phyloP scores from a whole-genome alignment of 2,113 vertebrate genomes.

The Electrona antarctica region DNA sequence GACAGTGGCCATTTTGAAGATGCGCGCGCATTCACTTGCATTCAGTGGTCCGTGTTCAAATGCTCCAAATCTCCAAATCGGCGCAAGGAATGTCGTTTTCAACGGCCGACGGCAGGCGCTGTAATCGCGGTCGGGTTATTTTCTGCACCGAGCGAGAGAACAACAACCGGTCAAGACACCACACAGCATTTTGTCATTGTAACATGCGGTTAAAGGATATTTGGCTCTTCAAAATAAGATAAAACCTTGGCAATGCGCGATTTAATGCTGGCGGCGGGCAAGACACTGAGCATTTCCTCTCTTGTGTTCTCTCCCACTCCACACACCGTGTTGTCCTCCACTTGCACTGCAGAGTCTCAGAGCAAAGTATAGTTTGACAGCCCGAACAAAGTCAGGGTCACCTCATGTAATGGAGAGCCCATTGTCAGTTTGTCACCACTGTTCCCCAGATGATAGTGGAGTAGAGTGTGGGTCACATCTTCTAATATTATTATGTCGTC shows the following conservation, averaged over 20 bases:
- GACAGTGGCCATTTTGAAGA: too few relatives aligned
- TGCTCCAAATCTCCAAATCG: not conserved
- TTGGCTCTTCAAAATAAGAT: too few relatives aligned
- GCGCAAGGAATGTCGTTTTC: too few relatives aligned
- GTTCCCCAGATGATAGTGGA: not conserved
- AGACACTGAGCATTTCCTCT: conserved; percentile 16
- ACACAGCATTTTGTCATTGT: too few relatives aligned
- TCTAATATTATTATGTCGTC: not conserved
- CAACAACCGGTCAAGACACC: too few relatives aligned
- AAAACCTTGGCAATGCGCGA: too few relatives aligned
- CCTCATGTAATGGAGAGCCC: not conserved
- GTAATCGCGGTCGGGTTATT: too few relatives aligned
- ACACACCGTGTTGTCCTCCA: conserved; percentile 2
- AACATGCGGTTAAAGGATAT: too few relatives aligned
- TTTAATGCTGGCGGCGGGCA: too few relatives aligned
- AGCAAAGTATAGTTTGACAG: conserved; percentile 11
- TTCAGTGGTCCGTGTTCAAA: not conserved
- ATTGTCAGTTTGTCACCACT: not conserved
- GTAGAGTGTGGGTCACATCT: not conserved
- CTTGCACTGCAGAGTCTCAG: conserved; percentile 11
- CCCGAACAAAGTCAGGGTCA: conserved; percentile 10
- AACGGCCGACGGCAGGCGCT: too few relatives aligned
- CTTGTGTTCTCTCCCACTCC: conserved; percentile 21
- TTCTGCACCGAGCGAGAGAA: too few relatives aligned
- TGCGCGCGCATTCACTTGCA: too few relatives aligned